phyloP scores from a whole-genome alignment of 2,113 vertebrate species.

The Enhydra lutris region DNA sequence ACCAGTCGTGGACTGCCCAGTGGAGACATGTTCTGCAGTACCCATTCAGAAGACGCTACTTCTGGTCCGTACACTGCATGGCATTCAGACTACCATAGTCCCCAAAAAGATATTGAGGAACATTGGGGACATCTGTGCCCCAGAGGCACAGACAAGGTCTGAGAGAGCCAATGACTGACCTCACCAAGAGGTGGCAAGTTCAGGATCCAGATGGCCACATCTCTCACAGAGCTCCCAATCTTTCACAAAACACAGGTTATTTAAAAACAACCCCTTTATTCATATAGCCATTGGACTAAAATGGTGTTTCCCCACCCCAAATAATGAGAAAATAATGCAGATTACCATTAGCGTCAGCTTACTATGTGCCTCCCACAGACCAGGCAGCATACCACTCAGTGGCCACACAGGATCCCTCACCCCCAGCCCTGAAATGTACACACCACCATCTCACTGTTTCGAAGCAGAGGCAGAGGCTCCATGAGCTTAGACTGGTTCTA shows the following conservation, averaged over 20 bases:
- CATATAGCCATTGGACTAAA: neutral
- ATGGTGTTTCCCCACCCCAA: neutral
- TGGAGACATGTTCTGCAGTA: neutral
- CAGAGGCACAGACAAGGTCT: neutral
- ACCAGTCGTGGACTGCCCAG: neutral
- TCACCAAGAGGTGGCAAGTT: neutral
- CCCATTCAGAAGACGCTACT: neutral
- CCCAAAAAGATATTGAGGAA: neutral
- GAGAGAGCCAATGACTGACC: neutral
- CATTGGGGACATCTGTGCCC: neutral
- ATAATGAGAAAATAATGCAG: neutral
- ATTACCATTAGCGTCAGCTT: fast-evolving
- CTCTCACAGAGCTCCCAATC: neutral
- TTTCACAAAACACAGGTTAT: neutral
- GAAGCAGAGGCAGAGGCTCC: neutral
- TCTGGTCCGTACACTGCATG: neutral
- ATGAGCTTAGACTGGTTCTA: neutral
- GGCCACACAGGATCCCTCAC: fast-evolving
- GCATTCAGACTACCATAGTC: neutral
- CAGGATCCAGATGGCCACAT: neutral
- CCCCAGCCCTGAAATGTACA: neutral
- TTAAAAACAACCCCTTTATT: neutral
- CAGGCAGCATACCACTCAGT: neutral
- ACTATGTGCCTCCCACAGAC: fast-evolving
- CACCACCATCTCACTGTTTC: fast-evolving